These are phyloP conservation scores for Eristalis intricaria DNA, from an alignment of 2,888 invertebrate species.

Conservation along the genomic window DNA sequence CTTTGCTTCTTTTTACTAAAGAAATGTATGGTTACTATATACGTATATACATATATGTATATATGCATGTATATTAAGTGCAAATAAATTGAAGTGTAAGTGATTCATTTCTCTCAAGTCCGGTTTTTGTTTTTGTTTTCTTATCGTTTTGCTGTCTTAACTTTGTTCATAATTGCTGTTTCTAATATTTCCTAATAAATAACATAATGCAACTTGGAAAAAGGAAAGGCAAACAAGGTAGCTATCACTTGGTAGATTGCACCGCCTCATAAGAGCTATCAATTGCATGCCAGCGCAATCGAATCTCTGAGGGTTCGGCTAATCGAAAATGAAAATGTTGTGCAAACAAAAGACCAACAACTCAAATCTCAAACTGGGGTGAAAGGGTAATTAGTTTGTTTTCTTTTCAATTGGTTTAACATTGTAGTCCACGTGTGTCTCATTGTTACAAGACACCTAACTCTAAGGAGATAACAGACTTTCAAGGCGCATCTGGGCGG, in stretches of 20 bases:
- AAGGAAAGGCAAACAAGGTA: constrained; percentile 22
- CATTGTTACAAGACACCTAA: background rate
- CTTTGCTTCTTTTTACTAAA: constrained; percentile 42
- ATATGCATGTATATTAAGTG: constrained; percentile 58
- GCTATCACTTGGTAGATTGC: constrained; percentile 41
- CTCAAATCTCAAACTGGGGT: background rate
- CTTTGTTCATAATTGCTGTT: background rate
- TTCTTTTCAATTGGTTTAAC: no score
- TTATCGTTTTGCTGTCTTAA: constrained; percentile 7
- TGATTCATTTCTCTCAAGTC: constrained; percentile 33
- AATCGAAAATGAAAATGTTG: background rate
- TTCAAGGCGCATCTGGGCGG: background rate
- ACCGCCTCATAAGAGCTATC: constrained; percentile 24
- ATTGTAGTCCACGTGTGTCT: background rate
- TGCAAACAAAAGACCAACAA: background rate
- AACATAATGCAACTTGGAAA: background rate
- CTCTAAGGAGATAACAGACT: background rate
- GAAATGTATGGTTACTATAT: constrained; percentile 73
- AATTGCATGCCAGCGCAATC: constrained; percentile 24
- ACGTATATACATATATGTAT: constrained; percentile 68
- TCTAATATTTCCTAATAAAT: background rate
- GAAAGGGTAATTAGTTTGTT: background rate
- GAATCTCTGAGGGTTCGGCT: constrained; percentile 22
- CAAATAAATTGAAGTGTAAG: constrained; percentile 58
- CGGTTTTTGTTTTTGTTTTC: background rate